A percentile compares a stretch with the other conserved stretches of the same genome.
Conservation (phyloP, 1,140 invertebrate species). For the Papilio polyxenes region DNA sequence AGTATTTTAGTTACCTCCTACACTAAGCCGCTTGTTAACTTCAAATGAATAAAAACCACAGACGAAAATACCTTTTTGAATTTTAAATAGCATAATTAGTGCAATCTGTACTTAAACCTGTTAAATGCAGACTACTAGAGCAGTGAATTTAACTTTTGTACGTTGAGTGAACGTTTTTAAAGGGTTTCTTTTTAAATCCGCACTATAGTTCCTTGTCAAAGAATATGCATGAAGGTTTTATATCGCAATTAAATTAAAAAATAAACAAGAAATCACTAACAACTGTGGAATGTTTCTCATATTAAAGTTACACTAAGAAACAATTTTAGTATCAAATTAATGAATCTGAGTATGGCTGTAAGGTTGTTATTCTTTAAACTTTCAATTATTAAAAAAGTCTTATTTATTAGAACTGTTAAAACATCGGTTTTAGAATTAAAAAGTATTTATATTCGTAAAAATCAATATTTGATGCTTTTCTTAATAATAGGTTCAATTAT, state of each 20-base stretch:
- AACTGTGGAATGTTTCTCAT: no score
- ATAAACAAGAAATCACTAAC: no score
- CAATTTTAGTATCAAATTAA: no score
- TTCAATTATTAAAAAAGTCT: no score
- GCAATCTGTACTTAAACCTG: not conserved
- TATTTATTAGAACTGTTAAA: no score
- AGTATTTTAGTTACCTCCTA: not conserved
- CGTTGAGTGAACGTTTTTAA: not conserved
- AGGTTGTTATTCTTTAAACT: no score
- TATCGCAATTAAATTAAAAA: not conserved
- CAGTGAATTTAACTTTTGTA: slow-evolving; percentile 1
- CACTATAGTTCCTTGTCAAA: not conserved
- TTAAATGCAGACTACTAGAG: not conserved
- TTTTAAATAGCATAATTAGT: slow-evolving; percentile 23
- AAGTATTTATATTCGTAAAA: no score
- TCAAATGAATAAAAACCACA: not conserved
- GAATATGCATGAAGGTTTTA: not conserved
- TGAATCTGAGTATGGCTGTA: no score
- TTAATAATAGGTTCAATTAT: not conserved
- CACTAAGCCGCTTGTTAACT: not conserved
- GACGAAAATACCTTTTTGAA: not conserved
- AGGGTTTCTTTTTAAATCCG: slow-evolving; percentile 12
- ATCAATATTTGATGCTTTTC: no score
- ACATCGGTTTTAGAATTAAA: no score
- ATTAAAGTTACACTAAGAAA: no score